Percentiles rank a stretch among this genome's conserved stretches.
Evolutionary conservation across 2,797 vertebrate species (phyloP).

Genomic region (Sebastes elongatus): DNA sequence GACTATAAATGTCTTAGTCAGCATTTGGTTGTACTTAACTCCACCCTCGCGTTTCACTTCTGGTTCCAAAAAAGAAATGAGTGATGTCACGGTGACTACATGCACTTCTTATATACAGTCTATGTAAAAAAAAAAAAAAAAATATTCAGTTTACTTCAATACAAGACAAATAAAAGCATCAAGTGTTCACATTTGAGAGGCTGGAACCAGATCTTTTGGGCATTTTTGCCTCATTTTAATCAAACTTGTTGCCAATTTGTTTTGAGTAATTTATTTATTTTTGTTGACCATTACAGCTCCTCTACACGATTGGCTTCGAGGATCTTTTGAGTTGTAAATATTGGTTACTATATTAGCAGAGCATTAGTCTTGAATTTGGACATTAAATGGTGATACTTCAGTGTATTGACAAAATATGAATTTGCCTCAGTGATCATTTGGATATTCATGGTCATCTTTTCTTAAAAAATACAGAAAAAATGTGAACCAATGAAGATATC

Average conservation of each 20-base stretch:
- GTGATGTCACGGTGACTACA: too few relatives aligned
- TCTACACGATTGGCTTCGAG: background rate
- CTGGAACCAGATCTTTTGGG: background rate
- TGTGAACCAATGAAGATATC: background rate
- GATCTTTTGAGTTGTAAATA: background rate
- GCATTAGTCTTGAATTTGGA: background rate
- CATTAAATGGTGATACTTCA: background rate
- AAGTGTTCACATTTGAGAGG: background rate
- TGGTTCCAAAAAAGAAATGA: too few relatives aligned
- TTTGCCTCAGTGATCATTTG: background rate
- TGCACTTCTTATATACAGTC: too few relatives aligned
- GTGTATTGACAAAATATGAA: background rate
- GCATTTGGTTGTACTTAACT: too few relatives aligned
- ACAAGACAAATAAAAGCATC: background rate
- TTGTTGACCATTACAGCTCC: background rate
- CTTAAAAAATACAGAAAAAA: background rate
- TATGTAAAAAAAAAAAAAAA: background rate
- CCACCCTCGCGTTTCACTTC: too few relatives aligned
- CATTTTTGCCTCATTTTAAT: background rate
- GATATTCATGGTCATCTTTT: background rate
- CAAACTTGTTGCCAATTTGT: background rate
- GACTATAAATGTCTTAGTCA: too few relatives aligned
- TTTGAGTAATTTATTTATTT: background rate
- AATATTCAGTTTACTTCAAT: background rate
- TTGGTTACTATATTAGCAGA: background rate